Percentiles rank a stretch among this genome's conserved stretches.
phyloP scores from a whole-genome alignment of 1,140 invertebrate genomes.

The Drosophila prosaltans region DNA sequence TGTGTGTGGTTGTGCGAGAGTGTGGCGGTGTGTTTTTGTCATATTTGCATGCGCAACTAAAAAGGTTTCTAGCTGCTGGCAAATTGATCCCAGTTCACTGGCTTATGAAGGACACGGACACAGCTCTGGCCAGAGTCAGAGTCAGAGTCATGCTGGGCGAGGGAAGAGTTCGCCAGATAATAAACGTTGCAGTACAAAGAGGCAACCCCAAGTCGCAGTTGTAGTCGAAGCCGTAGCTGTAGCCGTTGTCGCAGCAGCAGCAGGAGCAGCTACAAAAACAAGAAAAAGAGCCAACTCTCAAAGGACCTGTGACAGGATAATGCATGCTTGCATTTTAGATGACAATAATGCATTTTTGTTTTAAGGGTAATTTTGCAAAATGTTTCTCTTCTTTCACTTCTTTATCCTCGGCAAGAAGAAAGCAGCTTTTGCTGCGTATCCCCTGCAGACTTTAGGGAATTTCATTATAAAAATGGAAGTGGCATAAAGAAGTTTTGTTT shows the following conservation, averaged over 20 bases:
- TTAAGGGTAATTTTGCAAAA: constrained; percentile 81
- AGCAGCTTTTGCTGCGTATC: constrained; percentile 33
- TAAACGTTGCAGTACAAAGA: constrained; percentile 59
- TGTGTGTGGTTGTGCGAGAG: neutral
- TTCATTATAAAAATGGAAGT: constrained; percentile 67
- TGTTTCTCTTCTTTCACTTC: constrained; percentile 55
- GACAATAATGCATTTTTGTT: constrained; percentile 83
- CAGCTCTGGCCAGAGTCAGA: constrained; percentile 26
- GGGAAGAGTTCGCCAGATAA: constrained; percentile 44
- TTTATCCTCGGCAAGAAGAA: neutral
- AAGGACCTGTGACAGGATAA: constrained; percentile 83
- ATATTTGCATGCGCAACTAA: constrained; percentile 79
- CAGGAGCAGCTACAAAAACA: constrained; percentile 47
- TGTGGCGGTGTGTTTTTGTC: constrained; percentile 63
- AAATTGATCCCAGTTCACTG: constrained; percentile 79
- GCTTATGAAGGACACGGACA: constrained; percentile 73
- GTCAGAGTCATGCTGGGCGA: neutral
- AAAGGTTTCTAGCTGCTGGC: constrained; percentile 78
- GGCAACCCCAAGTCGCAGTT: constrained; percentile 26
- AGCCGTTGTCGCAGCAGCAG: constrained; percentile 15
- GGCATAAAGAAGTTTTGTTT: constrained; percentile 65
- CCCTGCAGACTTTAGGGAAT: constrained; percentile 57
- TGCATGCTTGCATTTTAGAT: constrained; percentile 83
- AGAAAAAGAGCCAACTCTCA: constrained; percentile 70
- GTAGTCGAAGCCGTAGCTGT: constrained; percentile 8